Conservation (phyloP, 2,797 vertebrate species). For the Hybognathus amarus region DNA sequence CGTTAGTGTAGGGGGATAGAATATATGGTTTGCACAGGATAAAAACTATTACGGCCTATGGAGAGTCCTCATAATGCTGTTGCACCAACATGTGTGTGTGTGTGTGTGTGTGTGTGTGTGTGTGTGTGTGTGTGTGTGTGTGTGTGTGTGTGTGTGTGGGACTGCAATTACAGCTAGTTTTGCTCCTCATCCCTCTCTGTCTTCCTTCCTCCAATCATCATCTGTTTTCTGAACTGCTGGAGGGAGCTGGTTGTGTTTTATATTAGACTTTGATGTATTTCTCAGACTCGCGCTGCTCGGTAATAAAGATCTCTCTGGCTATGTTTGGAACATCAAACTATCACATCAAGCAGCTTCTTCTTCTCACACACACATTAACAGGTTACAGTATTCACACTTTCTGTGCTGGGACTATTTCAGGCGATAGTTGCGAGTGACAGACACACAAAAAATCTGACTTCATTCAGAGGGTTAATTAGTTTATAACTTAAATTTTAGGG, state of each 20-base stretch:
- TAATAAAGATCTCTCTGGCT: slow-evolving; percentile 37
- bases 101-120: background rate
- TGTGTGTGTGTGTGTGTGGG: slow-evolving; percentile 31
- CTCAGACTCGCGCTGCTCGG: slow-evolving; percentile 19
- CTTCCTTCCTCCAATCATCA: slow-evolving; percentile 48
- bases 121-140: too few relatives aligned
- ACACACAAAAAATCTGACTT: background rate
- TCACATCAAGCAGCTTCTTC: too few relatives aligned
- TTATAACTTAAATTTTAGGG: background rate
- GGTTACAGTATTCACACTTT: slow-evolving; percentile 4
- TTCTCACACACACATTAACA: background rate
- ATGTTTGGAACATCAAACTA: background rate
- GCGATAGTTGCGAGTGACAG: background rate
- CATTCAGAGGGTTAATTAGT: background rate
- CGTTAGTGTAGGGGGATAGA: too few relatives aligned
- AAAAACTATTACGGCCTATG: too few relatives aligned
- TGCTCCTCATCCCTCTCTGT: slow-evolving; percentile 47
- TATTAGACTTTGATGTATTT: slow-evolving; percentile 51
- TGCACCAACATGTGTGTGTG: too few relatives aligned
- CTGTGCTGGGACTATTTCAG: background rate
- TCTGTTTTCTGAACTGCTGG: slow-evolving; percentile 51
- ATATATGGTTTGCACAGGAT: too few relatives aligned
- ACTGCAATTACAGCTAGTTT: slow-evolving; percentile 54
- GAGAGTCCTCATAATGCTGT: too few relatives aligned
- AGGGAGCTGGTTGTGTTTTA: slow-evolving; percentile 51